Evolutionary conservation across 2,888 invertebrate species (phyloP).

Genomic region (Archips xylosteana): DNA sequence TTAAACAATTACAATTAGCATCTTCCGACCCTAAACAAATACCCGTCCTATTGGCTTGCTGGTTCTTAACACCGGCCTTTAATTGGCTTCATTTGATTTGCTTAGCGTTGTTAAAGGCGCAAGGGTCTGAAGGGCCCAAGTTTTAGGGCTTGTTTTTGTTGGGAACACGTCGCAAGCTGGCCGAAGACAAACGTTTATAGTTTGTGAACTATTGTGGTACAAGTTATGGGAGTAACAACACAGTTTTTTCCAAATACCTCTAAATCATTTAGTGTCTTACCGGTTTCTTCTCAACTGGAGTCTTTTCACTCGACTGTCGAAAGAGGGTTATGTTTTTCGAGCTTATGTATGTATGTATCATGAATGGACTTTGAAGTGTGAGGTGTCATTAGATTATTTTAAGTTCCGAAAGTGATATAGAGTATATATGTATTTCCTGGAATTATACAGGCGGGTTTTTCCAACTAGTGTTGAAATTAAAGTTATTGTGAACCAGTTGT

Average conservation of each 20-base stretch:
- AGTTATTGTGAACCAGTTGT: no score
- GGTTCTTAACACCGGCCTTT: not conserved
- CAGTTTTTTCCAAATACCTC: not conserved
- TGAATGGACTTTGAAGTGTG: no score
- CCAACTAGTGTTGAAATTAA: no score
- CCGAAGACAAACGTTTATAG: slow-evolving; percentile 34
- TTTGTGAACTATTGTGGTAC: slow-evolving; percentile 10
- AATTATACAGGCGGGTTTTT: no score
- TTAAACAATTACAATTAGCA: slow-evolving; percentile 12
- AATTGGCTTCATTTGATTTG: slow-evolving; percentile 31
- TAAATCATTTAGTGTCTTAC: no score
- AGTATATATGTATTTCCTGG: no score
- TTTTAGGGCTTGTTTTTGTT: slow-evolving; percentile 37
- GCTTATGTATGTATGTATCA: no score
- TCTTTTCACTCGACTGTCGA: no score
- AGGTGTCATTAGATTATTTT: no score
- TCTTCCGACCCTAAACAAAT: slow-evolving; percentile 21
- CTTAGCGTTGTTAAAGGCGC: not conserved
- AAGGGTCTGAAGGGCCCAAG: slow-evolving; percentile 6
- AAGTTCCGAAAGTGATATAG: no score
- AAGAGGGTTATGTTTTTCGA: no score
- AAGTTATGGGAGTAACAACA: slow-evolving; percentile 1
- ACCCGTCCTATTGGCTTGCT: slow-evolving; percentile 4
- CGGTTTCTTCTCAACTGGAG: no score
- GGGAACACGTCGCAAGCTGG: slow-evolving; percentile 19